phyloP scores from a whole-genome alignment of 2,888 invertebrate species.

The Allygus modestus region DNA sequence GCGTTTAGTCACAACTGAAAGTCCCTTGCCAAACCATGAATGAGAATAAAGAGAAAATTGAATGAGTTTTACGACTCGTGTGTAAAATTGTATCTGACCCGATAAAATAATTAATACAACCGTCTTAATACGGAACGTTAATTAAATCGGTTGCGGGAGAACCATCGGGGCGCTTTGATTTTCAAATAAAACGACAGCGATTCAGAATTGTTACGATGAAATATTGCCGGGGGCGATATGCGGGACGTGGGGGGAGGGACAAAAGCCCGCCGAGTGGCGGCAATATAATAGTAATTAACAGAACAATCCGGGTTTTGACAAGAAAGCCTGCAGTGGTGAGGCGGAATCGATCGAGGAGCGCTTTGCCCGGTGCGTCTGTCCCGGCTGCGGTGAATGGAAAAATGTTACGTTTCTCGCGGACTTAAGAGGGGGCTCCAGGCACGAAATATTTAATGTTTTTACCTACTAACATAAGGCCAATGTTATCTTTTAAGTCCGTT shows the following conservation, averaged over 20 bases:
- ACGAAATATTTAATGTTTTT: too few relatives aligned
- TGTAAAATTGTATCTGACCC: too few relatives aligned
- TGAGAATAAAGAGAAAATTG: too few relatives aligned
- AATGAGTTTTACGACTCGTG: too few relatives aligned
- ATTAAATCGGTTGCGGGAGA: neutral
- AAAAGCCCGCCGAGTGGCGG: slow-evolving; percentile 44
- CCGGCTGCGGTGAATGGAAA: neutral
- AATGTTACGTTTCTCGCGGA: too few relatives aligned
- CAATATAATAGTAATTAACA: slow-evolving; percentile 52
- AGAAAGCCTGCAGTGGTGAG: slow-evolving; percentile 35
- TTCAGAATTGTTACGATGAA: slow-evolving; percentile 40
- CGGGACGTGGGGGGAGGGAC: neutral
- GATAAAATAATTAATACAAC: too few relatives aligned
- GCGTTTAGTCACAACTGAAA: too few relatives aligned
- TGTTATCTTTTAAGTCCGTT: too few relatives aligned
- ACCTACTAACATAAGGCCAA: too few relatives aligned
- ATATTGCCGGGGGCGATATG: slow-evolving; percentile 38
- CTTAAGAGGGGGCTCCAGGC: too few relatives aligned
- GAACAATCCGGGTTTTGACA: slow-evolving; percentile 52
- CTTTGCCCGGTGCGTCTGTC: neutral
- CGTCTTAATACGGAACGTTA: too few relatives aligned
- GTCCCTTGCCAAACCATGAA: too few relatives aligned
- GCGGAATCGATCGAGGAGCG: slow-evolving; percentile 26
- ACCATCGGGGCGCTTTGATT: slow-evolving; percentile 20
- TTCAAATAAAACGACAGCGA: slow-evolving; percentile 23